Evolutionary conservation across 2,888 invertebrate species (phyloP), one percentile per base, ranked within the genome.

Genomic region (Caenorhabditis drosophilae): DNA sequence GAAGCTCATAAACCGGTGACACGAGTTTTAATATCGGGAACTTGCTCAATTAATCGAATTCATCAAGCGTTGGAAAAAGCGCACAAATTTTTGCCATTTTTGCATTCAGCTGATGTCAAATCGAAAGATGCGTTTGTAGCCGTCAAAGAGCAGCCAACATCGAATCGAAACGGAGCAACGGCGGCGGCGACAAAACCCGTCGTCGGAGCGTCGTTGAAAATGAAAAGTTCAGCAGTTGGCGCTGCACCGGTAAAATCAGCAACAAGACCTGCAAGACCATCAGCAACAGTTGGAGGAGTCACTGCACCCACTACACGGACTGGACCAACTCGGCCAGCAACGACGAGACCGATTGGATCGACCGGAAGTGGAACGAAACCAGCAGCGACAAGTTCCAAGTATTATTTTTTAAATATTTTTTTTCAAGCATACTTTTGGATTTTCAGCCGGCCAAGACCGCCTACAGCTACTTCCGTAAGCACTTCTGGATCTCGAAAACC

Each of bases 21-120:
- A 15, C 7, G 70, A 35, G 54, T 67, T 11, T 49, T 70, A 4
- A 46, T 66, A 31, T 50, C 57, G 2, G 70, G 70, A 12, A 62
- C 62, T 12, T 48, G 58, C 16, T 27, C 54, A 0, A 23, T 63
- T 7, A 16, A 46, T 9, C 49, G 70, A 0, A 63, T 70, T 15
- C 67, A 67, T 35, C 62, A 67, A 20, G 47, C 70, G 0, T 48
- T 70, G n/a, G 67, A 67, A 4, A 58, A 51, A 11, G 67, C 59
- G 1, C 48, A 62, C 11, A 51, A 53, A 15, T 12, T 53, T 15
- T 59, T 70, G 20, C 70, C 70, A 35, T 67, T 70, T 52, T 41
- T 70, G 44, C 61, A 67, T 20, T 41, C 48, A 0, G 20, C 61
- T n/a, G 22, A 20, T 20, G 63, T 64, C 9, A 64, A 36, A 12